phyloP scores from a whole-genome alignment of 2,797 vertebrate genomes.

The Anguilla megastoma region DNA sequence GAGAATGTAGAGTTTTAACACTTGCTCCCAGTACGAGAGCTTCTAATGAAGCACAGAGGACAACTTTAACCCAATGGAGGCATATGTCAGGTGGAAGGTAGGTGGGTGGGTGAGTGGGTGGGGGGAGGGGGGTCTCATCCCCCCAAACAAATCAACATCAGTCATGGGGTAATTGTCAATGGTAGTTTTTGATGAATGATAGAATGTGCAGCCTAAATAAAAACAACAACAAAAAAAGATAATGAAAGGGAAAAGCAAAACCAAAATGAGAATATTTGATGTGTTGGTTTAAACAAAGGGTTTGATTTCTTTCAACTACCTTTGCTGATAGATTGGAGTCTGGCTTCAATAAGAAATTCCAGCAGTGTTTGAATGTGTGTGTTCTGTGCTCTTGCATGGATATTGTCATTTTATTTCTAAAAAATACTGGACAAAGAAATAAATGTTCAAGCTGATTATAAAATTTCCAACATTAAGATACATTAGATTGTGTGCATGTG shows the following conservation, averaged over 20 bases:
- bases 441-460: too few species aligned
- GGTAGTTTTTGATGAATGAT: neutral
- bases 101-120: neutral
- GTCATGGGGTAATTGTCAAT: neutral
- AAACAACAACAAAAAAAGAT: neutral
- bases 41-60: constrained; percentile 73
- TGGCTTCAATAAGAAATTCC: neutral
- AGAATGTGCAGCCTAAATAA: neutral
- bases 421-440: too few species aligned
- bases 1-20: constrained; percentile 98
- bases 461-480: too few species aligned
- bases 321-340: neutral
- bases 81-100: constrained; percentile 50
- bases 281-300: neutral
- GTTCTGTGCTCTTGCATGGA: neutral
- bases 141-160: constrained; percentile 41
- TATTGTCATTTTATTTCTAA: too few species aligned
- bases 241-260: neutral
- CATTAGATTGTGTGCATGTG: neutral
- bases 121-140: constrained; percentile 48
- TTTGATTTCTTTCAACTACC: neutral
- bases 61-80: constrained; percentile 67
- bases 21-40: constrained; percentile 81
- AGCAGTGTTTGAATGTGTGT: neutral
- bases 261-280: neutral